Evolutionary conservation across 2,797 vertebrate species (phyloP).

Genomic region (Peromyscus melanophrys): DNA sequence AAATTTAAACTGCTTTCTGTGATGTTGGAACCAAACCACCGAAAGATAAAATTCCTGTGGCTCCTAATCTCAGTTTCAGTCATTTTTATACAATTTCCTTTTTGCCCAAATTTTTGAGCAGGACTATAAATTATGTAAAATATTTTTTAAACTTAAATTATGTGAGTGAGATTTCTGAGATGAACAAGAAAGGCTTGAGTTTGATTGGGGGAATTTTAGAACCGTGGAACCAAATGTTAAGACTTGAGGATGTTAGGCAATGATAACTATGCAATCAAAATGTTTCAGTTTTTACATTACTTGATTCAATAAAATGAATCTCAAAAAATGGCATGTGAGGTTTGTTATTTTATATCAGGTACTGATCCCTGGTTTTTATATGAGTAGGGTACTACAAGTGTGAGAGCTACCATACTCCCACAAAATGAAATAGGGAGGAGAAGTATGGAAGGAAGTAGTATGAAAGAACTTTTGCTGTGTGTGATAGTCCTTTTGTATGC

Average conservation of each 20-base stretch:
- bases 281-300: background rate
- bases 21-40: background rate
- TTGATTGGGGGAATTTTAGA: background rate
- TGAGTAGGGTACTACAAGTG: background rate
- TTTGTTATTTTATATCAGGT: background rate
- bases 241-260: background rate
- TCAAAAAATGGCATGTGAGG: background rate
- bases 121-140: background rate
- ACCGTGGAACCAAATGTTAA: background rate
- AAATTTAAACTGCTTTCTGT: constrained; percentile 13
- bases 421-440: no score
- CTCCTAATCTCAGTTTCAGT: background rate
- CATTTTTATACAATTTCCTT: background rate
- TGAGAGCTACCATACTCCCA: background rate
- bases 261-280: background rate
- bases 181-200: background rate
- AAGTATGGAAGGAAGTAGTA: background rate
- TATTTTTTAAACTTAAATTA: background rate
- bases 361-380: background rate
- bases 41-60: background rate
- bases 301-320: background rate
- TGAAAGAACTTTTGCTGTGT: no score
- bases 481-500: no score
- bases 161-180: background rate
- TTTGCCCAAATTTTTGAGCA: background rate